Conservation (phyloP, 2,797 vertebrate species). For the Mallotus villosus region DNA sequence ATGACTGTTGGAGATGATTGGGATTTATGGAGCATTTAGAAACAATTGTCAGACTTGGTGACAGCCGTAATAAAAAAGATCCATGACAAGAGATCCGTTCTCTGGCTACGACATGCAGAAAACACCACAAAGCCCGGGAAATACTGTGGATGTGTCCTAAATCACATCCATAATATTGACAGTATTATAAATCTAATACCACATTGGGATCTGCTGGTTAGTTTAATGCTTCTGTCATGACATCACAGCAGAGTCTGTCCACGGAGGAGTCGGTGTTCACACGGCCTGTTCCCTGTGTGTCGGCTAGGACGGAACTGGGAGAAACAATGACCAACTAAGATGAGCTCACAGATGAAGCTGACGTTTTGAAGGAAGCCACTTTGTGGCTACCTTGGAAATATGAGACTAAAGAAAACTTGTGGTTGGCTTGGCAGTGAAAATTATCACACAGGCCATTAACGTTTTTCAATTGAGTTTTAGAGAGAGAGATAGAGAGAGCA, state of each 20-base stretch:
- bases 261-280: conserved; percentile 1
- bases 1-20: conserved; percentile 4
- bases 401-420: neutral
- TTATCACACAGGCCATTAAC: neutral
- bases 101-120: conserved; percentile 14
- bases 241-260: too few species aligned
- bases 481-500: neutral
- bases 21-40: conserved; percentile 31
- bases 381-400: neutral
- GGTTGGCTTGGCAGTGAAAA: neutral
- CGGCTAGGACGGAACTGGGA: neutral
- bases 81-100: conserved; percentile 19
- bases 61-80: conserved; percentile 27
- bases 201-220: too few species aligned
- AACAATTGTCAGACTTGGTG: conserved; percentile 22
- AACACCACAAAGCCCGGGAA: too few species aligned
- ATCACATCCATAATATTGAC: conserved; percentile 10
- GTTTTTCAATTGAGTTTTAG: neutral
- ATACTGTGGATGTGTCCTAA: conserved; percentile 12
- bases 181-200: too few species aligned
- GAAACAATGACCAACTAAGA: neutral
- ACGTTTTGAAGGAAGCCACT: neutral
- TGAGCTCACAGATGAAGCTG: neutral
- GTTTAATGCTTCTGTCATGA: too few species aligned
- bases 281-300: neutral